These are phyloP conservation scores for Tachycineta bicolor DNA, from an alignment of 2,113 vertebrate genomes.

Conservation along the genomic window DNA sequence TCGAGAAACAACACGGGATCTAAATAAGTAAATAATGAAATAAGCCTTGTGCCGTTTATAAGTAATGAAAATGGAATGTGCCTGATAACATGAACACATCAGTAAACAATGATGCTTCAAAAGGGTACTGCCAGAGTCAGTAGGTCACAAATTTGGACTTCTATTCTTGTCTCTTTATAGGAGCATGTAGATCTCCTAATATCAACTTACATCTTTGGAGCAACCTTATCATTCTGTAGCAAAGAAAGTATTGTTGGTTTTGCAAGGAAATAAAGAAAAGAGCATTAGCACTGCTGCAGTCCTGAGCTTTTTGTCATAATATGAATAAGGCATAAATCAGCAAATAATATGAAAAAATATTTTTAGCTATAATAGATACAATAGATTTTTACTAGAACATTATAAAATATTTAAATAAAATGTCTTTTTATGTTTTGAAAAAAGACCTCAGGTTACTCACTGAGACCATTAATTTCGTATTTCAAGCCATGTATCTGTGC, in stretches of 20 bases:
- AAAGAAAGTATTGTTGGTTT: background rate
- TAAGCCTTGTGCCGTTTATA: constrained; percentile 23
- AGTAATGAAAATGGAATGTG: constrained; percentile 28
- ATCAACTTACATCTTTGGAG: background rate
- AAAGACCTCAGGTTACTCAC: background rate
- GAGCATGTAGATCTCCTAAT: background rate
- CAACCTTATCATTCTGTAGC: background rate
- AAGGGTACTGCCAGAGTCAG: background rate
- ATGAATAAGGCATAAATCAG: background rate
- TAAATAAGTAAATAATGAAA: constrained; percentile 29
- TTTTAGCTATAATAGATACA: too few species aligned
- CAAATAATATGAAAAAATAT: background rate
- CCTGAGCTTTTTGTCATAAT: background rate
- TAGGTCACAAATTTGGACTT: background rate
- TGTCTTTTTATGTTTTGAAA: background rate
- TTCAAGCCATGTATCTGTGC: background rate
- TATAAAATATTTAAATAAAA: background rate
- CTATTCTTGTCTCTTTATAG: background rate
- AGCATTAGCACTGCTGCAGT: background rate
- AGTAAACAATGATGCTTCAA: background rate
- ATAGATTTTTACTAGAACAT: background rate
- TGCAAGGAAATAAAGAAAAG: background rate
- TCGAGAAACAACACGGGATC: background rate
- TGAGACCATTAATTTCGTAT: background rate
- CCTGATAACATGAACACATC: background rate